Evolutionary conservation across 2,113 vertebrate genomes (phyloP), one percentile per base, ranked within the genome.

Genomic region (Cygnus buccinator): DNA sequence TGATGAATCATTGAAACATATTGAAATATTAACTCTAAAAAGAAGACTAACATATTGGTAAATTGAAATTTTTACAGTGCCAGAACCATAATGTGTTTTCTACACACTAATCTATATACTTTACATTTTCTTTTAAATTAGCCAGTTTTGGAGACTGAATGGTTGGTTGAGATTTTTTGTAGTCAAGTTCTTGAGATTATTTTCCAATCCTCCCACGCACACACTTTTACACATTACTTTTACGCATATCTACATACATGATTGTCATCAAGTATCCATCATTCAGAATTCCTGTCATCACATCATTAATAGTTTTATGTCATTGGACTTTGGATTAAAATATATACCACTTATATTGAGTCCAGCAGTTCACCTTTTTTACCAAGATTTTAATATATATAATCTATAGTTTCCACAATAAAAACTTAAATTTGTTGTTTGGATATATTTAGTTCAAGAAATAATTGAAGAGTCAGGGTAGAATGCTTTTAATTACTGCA

Each of bases 161-260:
- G 5, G 3, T 63, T 28, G 35, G 8, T 6, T 55, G 26, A 44
- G 58, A 20, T 10, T 65, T 76, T 65, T 63, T 41, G 71, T 33
- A 13, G 74, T 20, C 7, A 71, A 21, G 7, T 68, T 55, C 21
- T 71, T 3, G 2, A 70, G 22, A 74, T 71, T 5, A 43, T 57
- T 88, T 79, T 63, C 20, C 3, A 41, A 75, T 89, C 25, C 19
- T 59, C 13, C 8, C 9, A 22, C 6, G 13, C 0, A 0, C 6
- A n/a, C 2, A 26, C 44, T 76, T 79, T 75, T 17, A 28, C 15
- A 28, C 20, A 15, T 54, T 59, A 37, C 18, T 59, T 54, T 71
- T 41, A 33, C 23, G 63, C 22, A 10, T 74, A 31, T 68, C 9
- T 76, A 15, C 11, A 41, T 33, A 39, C 9, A 26, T 23, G 26